Percentiles rank a stretch among this genome's conserved stretches.
Evolutionary conservation across 1,140 invertebrate genomes (phyloP).

Genomic region (Brachionus calyciflorus): DNA sequence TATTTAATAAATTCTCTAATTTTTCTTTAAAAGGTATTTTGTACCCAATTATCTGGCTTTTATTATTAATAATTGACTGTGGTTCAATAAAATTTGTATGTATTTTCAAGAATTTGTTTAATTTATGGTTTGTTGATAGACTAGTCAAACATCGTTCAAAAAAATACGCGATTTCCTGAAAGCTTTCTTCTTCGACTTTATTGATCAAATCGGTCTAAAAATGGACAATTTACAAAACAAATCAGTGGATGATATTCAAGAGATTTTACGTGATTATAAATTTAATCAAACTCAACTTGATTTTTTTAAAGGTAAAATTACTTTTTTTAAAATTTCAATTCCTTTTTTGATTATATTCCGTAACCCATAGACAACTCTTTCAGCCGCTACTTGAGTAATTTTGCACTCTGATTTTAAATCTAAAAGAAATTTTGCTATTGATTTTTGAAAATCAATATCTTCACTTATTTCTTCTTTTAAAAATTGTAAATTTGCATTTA

Average conservation of each 20-base stretch:
- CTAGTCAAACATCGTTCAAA: not conserved
- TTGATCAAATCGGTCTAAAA: not conserved
- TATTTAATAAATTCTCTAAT: not conserved
- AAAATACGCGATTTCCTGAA: not conserved
- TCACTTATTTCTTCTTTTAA: too few relatives aligned
- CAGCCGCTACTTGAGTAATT: too few relatives aligned
- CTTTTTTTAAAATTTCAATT: too few relatives aligned
- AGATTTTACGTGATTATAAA: not conserved
- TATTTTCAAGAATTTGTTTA: constrained; percentile 4
- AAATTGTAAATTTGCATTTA: too few relatives aligned
- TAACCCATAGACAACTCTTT: too few relatives aligned
- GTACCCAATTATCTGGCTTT: not conserved
- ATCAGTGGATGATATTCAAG: not conserved
- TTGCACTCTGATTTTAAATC: too few relatives aligned
- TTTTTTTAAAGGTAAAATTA: too few relatives aligned
- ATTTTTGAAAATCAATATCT: too few relatives aligned
- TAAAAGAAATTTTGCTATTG: too few relatives aligned
- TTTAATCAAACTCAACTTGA: too few relatives aligned
- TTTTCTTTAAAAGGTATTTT: not conserved
- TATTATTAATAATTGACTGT: not conserved
- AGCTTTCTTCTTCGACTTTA: not conserved
- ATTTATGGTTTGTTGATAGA: not conserved
- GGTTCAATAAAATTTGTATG: constrained; percentile 14
- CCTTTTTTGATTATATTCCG: too few relatives aligned
- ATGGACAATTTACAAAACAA: not conserved